Percentiles rank a stretch among this genome's conserved stretches.
Conservation (phyloP, 2,113 vertebrate genomes). For the Corythoichthys haematopterus region DNA sequence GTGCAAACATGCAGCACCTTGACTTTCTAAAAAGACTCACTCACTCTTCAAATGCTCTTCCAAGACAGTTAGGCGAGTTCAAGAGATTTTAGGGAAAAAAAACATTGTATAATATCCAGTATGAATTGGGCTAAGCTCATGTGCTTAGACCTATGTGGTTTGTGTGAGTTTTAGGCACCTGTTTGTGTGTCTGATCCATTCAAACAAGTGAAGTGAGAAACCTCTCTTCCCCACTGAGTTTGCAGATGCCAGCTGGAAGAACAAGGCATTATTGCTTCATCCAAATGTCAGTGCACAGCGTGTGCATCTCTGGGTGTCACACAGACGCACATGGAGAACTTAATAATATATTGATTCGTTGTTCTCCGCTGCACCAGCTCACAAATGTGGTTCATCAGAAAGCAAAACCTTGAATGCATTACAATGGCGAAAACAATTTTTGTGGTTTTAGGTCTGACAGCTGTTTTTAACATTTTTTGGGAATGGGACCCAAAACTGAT, state of each 20-base stretch:
- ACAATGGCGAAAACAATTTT: slow-evolving; percentile 2
- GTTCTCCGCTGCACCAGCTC: slow-evolving; percentile 28
- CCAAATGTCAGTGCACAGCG: slow-evolving; percentile 58
- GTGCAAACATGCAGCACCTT: slow-evolving; percentile 36
- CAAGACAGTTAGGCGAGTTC: slow-evolving; percentile 36
- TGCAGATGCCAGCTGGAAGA: slow-evolving; percentile 62
- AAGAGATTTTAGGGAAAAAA: slow-evolving; percentile 39
- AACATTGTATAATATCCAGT: slow-evolving; percentile 43
- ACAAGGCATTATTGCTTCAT: slow-evolving; percentile 57
- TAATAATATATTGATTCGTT: slow-evolving; percentile 47
- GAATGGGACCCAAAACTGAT: no score
- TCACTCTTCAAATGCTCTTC: slow-evolving; percentile 32
- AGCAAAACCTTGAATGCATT: slow-evolving; percentile 27
- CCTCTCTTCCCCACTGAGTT: slow-evolving; percentile 52
- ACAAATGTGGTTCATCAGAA: slow-evolving; percentile 24
- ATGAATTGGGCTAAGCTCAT: slow-evolving; percentile 20
- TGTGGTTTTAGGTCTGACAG: no score
- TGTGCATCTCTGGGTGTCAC: slow-evolving; percentile 25
- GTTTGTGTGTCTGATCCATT: slow-evolving; percentile 31
- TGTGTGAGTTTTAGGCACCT: slow-evolving; percentile 5
- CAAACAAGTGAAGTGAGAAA: slow-evolving; percentile 47
- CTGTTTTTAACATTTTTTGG: no score
- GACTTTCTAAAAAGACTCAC: slow-evolving; percentile 51
- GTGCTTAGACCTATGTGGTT: background rate
- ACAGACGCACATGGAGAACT: slow-evolving; percentile 31